Conservation (phyloP, 2,888 invertebrate species). For the Taenaris catops region DNA sequence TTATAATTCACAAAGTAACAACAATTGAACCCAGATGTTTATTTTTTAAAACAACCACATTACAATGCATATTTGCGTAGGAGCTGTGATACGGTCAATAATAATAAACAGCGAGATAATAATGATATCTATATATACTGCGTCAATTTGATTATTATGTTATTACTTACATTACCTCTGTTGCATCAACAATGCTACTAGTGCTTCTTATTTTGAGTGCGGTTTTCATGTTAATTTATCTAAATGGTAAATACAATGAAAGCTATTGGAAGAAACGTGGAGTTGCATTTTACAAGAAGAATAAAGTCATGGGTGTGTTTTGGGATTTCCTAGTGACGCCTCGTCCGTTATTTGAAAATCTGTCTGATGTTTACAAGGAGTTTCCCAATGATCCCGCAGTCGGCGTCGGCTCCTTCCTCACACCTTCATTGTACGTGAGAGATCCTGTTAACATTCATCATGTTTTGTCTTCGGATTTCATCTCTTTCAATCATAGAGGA, state of each 20-base stretch:
- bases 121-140: too few relatives aligned
- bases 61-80: too few relatives aligned
- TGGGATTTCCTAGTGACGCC: slow-evolving; percentile 36
- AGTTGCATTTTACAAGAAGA: slow-evolving; percentile 35
- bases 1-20: too few relatives aligned
- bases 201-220: slow-evolving; percentile 28
- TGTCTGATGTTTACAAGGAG: slow-evolving; percentile 38
- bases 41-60: too few relatives aligned
- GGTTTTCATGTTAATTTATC: slow-evolving; percentile 26
- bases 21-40: too few relatives aligned
- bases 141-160: too few relatives aligned
- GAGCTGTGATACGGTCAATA: too few relatives aligned
- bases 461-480: slow-evolving; percentile 30
- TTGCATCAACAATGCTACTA: slow-evolving; percentile 21
- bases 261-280: slow-evolving; percentile 48
- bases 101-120: too few relatives aligned
- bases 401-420: slow-evolving; percentile 33
- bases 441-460: slow-evolving; percentile 33
- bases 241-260: slow-evolving; percentile 37
- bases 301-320: slow-evolving; percentile 38
- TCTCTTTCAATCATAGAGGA: slow-evolving; percentile 32
- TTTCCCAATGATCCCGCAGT: slow-evolving; percentile 42
- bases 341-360: slow-evolving; percentile 38
- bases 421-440: slow-evolving; percentile 28
- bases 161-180: neutral